phyloP scores from a whole-genome alignment of 2,113 vertebrate genomes.

The Ictalurus punctatus region DNA sequence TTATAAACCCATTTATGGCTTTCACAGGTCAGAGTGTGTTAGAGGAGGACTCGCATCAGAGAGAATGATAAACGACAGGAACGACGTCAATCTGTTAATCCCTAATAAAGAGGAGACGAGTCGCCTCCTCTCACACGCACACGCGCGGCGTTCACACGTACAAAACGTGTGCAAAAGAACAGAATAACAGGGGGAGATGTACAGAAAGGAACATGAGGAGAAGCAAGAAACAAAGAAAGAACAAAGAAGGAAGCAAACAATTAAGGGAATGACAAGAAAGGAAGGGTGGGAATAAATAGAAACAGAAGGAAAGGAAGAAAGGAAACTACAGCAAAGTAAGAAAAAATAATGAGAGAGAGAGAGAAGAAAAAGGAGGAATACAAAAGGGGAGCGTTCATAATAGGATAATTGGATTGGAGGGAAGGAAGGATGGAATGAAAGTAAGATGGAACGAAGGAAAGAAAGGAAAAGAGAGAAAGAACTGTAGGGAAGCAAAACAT shows the following conservation, averaged over 20 bases:
- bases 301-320: background rate
- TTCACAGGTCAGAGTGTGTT: conserved; percentile 12
- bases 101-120: background rate
- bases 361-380: background rate
- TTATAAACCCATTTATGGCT: conserved; percentile 46
- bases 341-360: background rate
- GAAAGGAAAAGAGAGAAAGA: background rate
- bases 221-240: background rate
- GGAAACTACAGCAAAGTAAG: background rate
- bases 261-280: background rate
- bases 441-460: background rate
- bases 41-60: conserved; percentile 5
- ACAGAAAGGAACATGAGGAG: background rate
- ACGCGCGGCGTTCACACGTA: background rate
- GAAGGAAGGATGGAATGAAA: background rate
- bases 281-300: background rate
- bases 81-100: conserved; percentile 25
- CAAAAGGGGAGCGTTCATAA: background rate
- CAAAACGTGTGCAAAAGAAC: background rate
- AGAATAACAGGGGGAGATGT: background rate
- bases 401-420: background rate
- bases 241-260: background rate
- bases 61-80: conserved; percentile 3
- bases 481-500: background rate
- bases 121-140: background rate